phyloP scores from a whole-genome alignment of 1,140 invertebrate genomes.

The Ceratina japonica region DNA sequence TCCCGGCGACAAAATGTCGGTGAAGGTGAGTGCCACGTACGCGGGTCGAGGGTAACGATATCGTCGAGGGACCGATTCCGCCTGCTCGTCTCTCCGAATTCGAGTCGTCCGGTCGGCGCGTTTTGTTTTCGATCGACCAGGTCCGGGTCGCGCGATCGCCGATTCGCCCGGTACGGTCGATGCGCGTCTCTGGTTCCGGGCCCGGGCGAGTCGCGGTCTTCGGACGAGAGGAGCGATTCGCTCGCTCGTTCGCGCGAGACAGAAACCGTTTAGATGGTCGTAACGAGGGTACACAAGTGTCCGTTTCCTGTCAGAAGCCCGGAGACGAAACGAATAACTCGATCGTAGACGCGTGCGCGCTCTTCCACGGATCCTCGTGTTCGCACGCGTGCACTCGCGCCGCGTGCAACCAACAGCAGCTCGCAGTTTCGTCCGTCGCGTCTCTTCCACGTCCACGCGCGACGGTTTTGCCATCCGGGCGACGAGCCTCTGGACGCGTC shows the following conservation, averaged over 20 bases:
- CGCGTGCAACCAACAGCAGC: constrained; percentile 27
- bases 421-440: constrained; percentile 35
- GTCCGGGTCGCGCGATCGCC: too few relatives aligned
- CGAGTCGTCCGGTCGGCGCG: too few relatives aligned
- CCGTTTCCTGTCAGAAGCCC: constrained; percentile 64
- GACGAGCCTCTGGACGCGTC: not conserved
- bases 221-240: not conserved
- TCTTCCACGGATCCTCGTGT: constrained; percentile 45
- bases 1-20: constrained; percentile 72
- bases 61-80: too few relatives aligned
- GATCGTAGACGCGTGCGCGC: constrained; percentile 41
- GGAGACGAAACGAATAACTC: constrained; percentile 25
- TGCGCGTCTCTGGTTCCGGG: too few relatives aligned
- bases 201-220: too few relatives aligned
- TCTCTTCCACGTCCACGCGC: not conserved
- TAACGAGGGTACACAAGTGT: constrained; percentile 67
- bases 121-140: too few relatives aligned
- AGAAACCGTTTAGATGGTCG: constrained; percentile 52
- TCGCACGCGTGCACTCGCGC: constrained; percentile 25
- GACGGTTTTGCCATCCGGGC: not conserved
- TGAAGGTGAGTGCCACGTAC: constrained; percentile 70
- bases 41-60: too few relatives aligned
- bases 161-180: too few relatives aligned
- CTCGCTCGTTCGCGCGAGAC: not conserved
- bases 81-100: too few relatives aligned